A percentile compares a stretch with the other conserved stretches of the same genome.
Evolutionary conservation across 2,888 invertebrate genomes (phyloP).

Genomic region (Abrostola tripartita): DNA sequence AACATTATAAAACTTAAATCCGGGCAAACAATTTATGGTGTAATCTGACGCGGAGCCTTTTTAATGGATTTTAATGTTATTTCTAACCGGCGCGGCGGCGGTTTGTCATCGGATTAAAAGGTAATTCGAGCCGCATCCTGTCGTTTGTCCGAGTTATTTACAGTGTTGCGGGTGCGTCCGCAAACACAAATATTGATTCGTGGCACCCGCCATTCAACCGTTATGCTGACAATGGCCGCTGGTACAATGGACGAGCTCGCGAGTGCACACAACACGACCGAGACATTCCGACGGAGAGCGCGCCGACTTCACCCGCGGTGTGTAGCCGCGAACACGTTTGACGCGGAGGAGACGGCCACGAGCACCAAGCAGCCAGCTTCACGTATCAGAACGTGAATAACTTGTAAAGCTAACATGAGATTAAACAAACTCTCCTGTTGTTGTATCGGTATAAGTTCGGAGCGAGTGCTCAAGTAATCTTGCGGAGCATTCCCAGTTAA

Average conservation of each 20-base stretch:
- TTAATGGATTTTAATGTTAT: constrained; percentile 48
- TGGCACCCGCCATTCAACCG: constrained; percentile 56
- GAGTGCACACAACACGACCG: constrained; percentile 15
- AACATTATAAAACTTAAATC: constrained; percentile 40
- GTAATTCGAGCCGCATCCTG: constrained; percentile 46
- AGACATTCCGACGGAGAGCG: constrained; percentile 40
- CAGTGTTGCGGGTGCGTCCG: constrained; percentile 49
- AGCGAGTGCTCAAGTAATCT: constrained; percentile 30
- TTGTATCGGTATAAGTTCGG: constrained; percentile 40
- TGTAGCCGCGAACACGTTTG: too few relatives aligned
- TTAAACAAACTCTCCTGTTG: constrained; percentile 20
- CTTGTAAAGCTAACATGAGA: constrained; percentile 32
- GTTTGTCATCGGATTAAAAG: constrained; percentile 51
- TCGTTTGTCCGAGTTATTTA: constrained; percentile 40
- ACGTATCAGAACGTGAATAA: constrained; percentile 23
- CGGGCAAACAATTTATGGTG: constrained; percentile 45
- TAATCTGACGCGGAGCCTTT: constrained; percentile 43
- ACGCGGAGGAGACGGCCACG: constrained; percentile 25
- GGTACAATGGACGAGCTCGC: constrained; percentile 29
- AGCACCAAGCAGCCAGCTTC: constrained; percentile 13
- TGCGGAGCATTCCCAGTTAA: constrained; percentile 24
- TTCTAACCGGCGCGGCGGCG: constrained; percentile 28
- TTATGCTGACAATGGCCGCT: constrained; percentile 52
- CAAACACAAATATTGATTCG: constrained; percentile 67
- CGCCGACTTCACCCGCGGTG: constrained; percentile 10